Base-by-base conservation (phyloP, 2,113 vertebrate genomes). In the Grammomys dolichurus region DNA sequence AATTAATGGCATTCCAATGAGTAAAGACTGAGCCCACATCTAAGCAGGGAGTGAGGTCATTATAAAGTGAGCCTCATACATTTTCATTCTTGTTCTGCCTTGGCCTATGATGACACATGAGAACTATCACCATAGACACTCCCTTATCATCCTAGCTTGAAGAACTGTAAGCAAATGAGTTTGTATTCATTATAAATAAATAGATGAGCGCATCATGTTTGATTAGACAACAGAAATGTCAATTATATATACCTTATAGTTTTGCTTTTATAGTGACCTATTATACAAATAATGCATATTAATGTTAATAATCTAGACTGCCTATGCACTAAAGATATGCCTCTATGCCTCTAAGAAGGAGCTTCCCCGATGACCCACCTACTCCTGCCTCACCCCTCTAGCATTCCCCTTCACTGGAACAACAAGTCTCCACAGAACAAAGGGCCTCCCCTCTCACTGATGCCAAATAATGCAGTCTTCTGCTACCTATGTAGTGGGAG, bases 1-100 rank as follows among this genome's bases (percentile, higher is more conserved):
- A 48, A 7, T 51, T 13, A 33, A 51, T 36, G 16, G 28, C 28
- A 33, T 78, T 33, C 13, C 14, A 33, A 51, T 48, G 48, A 33
- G 2, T 33, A 19, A 78, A 78, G 7, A 8, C 31, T 78, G 5
- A 19, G 28, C 76, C 54, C 31, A 0, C 76, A 11, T 48, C 26
- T 48, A n/a, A 63, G 9, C 22, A 9, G 9, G 20, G 3, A 40
- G 31, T 12, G 9, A 0, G 0, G 60, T n/a, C 14, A n/a, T 85
- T 75, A 63, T 26, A 65, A 24, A 12, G 19, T n/a, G 16, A 75
- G 1, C 40, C 33, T 14, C 13, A 28, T 1, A 14, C 31, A 54
- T 19, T 60, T 46, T 91, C 14, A 31, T 36, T 69, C 10, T 77
- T 28, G 20, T 20, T 92, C 22, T 85, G 4, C 4, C 26, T 31